Evolutionary conservation across 2,113 vertebrate genomes (phyloP).

Genomic region (Chelonoidis abingdonii): DNA sequence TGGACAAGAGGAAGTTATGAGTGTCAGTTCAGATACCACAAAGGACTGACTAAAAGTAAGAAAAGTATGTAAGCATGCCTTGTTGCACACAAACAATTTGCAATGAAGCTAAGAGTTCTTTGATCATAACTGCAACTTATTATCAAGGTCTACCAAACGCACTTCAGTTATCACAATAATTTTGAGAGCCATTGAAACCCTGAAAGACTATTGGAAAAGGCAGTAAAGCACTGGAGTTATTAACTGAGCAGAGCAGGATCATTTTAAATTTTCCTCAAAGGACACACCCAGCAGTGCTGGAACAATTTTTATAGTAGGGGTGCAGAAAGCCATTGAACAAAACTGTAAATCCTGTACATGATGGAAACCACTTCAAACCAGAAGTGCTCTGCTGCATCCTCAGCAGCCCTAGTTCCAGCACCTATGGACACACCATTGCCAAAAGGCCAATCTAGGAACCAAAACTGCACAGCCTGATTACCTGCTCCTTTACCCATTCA

Average conservation of each 20-base stretch:
- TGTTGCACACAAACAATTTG: background rate
- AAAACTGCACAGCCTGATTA: slow-evolving; percentile 24
- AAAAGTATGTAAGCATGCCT: background rate
- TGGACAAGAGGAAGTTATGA: slow-evolving; percentile 11
- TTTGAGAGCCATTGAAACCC: background rate
- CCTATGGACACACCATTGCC: background rate
- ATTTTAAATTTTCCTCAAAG: background rate
- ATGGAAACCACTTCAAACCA: no score
- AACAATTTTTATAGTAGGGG: no score
- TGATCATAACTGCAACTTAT: background rate
- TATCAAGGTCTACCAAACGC: rapidly evolving
- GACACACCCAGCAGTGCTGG: background rate
- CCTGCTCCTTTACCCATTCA: slow-evolving; percentile 47
- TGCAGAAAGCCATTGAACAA: no score
- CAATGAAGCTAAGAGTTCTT: background rate
- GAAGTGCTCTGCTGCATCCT: no score
- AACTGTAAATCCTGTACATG: no score
- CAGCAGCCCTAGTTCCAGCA: no score
- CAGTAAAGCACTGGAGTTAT: background rate
- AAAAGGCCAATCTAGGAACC: slow-evolving; percentile 34
- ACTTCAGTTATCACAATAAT: background rate
- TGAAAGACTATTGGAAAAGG: background rate
- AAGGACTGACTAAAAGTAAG: background rate
- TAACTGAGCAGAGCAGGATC: background rate
- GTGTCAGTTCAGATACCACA: background rate